phyloP scores from a whole-genome alignment of 2,113 vertebrate genomes.

The Tursiops truncatus region DNA sequence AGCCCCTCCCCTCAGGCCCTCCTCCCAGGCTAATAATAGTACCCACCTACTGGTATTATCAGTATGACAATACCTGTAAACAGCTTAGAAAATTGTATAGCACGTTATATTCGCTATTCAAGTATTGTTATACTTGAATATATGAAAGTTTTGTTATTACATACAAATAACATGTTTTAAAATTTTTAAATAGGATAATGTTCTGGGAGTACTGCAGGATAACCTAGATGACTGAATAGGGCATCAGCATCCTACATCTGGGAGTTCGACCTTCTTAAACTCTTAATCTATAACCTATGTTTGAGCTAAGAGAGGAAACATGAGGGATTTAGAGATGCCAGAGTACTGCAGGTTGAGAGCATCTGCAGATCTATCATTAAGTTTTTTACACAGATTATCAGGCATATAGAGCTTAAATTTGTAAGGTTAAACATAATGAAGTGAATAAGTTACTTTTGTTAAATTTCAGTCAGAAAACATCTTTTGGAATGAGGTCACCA shows the following conservation, averaged over 20 bases:
- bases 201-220: background rate
- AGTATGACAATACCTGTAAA: background rate
- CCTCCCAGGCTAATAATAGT: background rate
- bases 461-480: background rate
- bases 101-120: background rate
- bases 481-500: background rate
- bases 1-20: background rate
- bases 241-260: background rate
- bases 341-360: background rate
- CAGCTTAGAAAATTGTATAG: background rate
- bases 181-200: background rate
- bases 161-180: background rate
- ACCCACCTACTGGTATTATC: background rate
- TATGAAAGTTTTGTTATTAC: background rate
- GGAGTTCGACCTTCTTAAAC: background rate
- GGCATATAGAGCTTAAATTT: background rate
- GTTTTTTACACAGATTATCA: background rate
- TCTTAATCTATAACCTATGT: background rate
- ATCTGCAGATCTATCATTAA: background rate
- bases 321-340: background rate
- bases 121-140: background rate
- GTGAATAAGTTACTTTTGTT: background rate
- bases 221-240: background rate
- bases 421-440: background rate
- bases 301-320: background rate